Evolutionary conservation across 2,888 invertebrate species (phyloP), one percentile per base, ranked within the genome.

Genomic region (Odontomyia ornata): DNA sequence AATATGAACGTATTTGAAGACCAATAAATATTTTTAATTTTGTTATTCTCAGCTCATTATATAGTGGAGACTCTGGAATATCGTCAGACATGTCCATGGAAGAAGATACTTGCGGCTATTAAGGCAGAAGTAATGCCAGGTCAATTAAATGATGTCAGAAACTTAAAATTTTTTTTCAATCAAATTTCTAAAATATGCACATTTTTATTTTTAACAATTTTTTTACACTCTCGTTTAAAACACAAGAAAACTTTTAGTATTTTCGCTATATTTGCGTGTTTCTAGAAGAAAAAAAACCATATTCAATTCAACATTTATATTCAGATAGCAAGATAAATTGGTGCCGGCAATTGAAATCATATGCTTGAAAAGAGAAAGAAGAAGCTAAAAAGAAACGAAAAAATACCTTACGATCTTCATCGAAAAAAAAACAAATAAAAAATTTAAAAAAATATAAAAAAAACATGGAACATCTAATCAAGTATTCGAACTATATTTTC

Each of bases 71-170:
- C 87, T 94, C 94, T 67, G 93, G 93, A 62, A 90, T 93, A 81
- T 90, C 90, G 76, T 91, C 90, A 81, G 95, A 95, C 85, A 93
- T 95, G 84, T 91, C 93, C 15, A 95, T 95, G 94, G 95, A 95
- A 84, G 95, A 95, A 88, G 95, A 94, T 56, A 71, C 65, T 21
- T 76, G 62, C 21, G 67, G 28, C 57, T 76, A 69, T 43, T 76
- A 76, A 71, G 21, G 57, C 25, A 7, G 21, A 67, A 43, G 18
- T 18, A 36, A 3, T 5, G 9, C 3, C 36, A 36, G n/a, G 36
- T 36, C 36, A 36, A 36, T 5, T 36, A 3, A 5, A 36, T 9
- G 36, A 5, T 36, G 36, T 9, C 36, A 3, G 36, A n/a, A 7
- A 11, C 43, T 52, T 52, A 5, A 52, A 52, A 52, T 52, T 52